These are phyloP conservation scores for Hydrocynus forskahlii DNA, from an alignment of 2,797 vertebrate genomes.

Conservation along the genomic window DNA sequence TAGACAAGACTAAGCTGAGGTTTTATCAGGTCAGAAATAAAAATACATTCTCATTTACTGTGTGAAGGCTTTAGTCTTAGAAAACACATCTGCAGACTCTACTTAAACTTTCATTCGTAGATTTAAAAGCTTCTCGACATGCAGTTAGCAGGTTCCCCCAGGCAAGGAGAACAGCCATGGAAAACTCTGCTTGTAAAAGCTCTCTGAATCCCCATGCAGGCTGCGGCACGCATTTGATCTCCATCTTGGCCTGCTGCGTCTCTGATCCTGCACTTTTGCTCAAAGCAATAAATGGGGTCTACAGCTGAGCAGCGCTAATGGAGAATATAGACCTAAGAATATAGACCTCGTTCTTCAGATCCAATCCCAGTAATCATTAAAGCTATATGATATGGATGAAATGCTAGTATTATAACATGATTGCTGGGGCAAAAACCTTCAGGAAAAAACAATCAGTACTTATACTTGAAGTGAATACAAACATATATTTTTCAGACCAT, in stretches of 20 bases:
- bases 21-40: not conserved
- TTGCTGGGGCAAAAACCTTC: no score
- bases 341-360: not conserved
- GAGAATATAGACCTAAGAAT: not conserved
- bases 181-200: slow-evolving; percentile 32
- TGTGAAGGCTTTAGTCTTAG: not conserved
- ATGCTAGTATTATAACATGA: not conserved
- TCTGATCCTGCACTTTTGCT: slow-evolving; percentile 37
- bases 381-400: not conserved
- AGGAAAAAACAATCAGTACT: no score
- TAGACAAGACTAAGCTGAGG: not conserved
- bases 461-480: no score
- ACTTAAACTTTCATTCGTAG: not conserved
- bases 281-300: not conserved
- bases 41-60: not conserved
- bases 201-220: slow-evolving; percentile 16
- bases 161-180: slow-evolving; percentile 16
- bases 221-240: slow-evolving; percentile 34
- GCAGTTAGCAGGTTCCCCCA: slow-evolving; percentile 23
- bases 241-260: slow-evolving; percentile 18
- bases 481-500: no score
- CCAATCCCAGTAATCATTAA: not conserved
- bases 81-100: not conserved
- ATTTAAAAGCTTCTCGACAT: slow-evolving; percentile 5
- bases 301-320: slow-evolving; percentile 24